Percentiles rank a stretch among this genome's conserved stretches.
Evolutionary conservation across 2,113 vertebrate genomes (phyloP).

Genomic region (Myrmecobius fasciatus): DNA sequence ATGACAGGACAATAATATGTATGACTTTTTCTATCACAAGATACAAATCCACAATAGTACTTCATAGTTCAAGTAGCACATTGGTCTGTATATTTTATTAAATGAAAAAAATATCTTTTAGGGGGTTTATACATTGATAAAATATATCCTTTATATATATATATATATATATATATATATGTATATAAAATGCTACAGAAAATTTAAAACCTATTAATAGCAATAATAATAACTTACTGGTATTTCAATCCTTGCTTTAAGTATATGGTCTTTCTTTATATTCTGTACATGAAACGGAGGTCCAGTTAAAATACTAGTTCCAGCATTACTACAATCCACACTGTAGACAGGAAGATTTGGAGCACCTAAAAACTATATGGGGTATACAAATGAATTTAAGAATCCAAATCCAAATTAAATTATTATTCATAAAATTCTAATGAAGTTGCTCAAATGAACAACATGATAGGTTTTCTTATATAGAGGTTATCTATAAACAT

Average conservation of each 20-base stretch:
- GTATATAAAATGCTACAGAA: neutral
- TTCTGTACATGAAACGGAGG: conserved; percentile 88
- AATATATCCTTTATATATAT: neutral
- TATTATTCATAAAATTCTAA: conserved; percentile 11
- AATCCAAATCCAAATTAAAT: neutral
- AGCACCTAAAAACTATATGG: conserved; percentile 86
- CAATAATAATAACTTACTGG: conserved; percentile 85
- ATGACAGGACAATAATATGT: neutral
- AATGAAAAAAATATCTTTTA: neutral
- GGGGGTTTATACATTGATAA: neutral
- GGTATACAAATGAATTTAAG: conserved; percentile 52
- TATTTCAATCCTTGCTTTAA: conserved; percentile 90
- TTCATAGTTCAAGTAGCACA: neutral
- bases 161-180: neutral
- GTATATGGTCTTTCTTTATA: conserved; percentile 84
- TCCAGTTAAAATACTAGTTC: conserved; percentile 88
- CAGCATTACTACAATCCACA: conserved; percentile 91
- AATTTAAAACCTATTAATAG: conserved; percentile 25
- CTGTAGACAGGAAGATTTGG: conserved; percentile 82
- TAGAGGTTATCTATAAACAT: neutral
- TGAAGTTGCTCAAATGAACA: conserved; percentile 31
- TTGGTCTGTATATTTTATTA: neutral
- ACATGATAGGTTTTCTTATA: neutral
- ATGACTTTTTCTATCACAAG: neutral
- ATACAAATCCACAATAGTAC: neutral